These are phyloP conservation scores for Oxytorus armatus DNA, from an alignment of 2,888 invertebrate genomes.

Conservation along the genomic window DNA sequence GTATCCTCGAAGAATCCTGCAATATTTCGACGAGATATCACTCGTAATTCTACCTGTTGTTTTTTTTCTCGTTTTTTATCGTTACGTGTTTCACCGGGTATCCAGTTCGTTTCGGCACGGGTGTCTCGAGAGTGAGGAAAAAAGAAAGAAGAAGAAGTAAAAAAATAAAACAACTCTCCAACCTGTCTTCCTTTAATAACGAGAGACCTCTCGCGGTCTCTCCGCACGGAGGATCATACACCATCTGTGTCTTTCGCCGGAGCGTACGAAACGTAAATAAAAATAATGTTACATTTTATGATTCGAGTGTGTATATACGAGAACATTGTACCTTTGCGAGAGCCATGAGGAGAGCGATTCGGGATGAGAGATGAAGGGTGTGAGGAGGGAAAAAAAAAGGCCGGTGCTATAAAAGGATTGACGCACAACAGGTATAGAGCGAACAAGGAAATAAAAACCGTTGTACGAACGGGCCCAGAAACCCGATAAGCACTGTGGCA, in stretches of 20 bases:
- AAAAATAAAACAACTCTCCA: slow-evolving; percentile 24
- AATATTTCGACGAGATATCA: slow-evolving; percentile 51
- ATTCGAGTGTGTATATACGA: slow-evolving; percentile 1
- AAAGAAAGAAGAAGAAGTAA: slow-evolving; percentile 1
- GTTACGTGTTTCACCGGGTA: slow-evolving; percentile 64
- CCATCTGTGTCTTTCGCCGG: slow-evolving; percentile 50
- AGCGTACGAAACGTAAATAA: slow-evolving; percentile 66
- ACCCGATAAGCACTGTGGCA: slow-evolving; percentile 63
- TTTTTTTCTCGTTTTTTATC: too few relatives aligned
- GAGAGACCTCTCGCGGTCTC: slow-evolving; percentile 31
- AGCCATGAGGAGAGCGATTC: slow-evolving; percentile 26
- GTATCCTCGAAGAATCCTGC: slow-evolving; percentile 24
- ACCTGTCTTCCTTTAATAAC: slow-evolving; percentile 56
- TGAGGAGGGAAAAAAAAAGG: slow-evolving; percentile 22
- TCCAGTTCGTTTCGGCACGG: slow-evolving; percentile 45
- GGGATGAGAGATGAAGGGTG: slow-evolving; percentile 12
- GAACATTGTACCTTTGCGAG: slow-evolving; percentile 1
- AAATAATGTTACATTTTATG: slow-evolving; percentile 55
- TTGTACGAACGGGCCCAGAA: slow-evolving; percentile 46
- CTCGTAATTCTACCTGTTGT: slow-evolving; percentile 68
- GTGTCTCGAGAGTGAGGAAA: slow-evolving; percentile 30
- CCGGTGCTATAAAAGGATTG: slow-evolving; percentile 27
- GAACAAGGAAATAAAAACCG: slow-evolving; percentile 8
- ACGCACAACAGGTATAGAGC: slow-evolving; percentile 55
- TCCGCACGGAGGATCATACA: slow-evolving; percentile 18